phyloP scores from a whole-genome alignment of 1,140 invertebrate species.

The Zaprionus capensis region DNA sequence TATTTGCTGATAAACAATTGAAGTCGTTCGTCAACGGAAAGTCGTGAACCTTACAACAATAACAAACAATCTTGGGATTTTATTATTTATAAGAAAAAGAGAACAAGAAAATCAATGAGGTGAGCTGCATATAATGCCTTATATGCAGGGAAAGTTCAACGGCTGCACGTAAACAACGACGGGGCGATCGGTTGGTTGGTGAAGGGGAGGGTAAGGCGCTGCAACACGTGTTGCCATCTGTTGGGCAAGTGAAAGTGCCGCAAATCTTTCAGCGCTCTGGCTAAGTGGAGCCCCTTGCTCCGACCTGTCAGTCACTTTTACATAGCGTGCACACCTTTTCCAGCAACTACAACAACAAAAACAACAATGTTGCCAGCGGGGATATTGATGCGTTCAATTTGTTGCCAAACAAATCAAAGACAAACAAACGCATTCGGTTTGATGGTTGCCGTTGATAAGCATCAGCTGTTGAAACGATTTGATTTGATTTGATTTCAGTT shows the following conservation, averaged over 20 bases:
- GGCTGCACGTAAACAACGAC: conserved; percentile 65
- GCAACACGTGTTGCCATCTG: conserved; percentile 76
- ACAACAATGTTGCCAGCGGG: conserved; percentile 27
- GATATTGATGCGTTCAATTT: conserved; percentile 73
- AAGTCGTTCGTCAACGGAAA: conserved; percentile 14
- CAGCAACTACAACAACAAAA: conserved; percentile 24
- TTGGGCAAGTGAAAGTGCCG: conserved; percentile 66
- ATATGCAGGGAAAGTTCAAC: conserved; percentile 62
- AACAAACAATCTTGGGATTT: conserved; percentile 44
- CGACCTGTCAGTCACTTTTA: conserved; percentile 51
- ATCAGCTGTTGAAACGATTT: conserved; percentile 76
- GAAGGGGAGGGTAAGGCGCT: not conserved
- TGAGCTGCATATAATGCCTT: conserved; percentile 42
- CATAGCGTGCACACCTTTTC: conserved; percentile 56
- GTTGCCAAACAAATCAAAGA: conserved; percentile 77
- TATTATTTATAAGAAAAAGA: conserved; percentile 25
- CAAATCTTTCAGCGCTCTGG: conserved; percentile 67
- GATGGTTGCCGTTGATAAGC: conserved; percentile 64
- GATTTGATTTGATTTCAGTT: conserved; percentile 51
- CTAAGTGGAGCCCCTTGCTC: conserved; percentile 64
- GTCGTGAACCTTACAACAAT: conserved; percentile 59
- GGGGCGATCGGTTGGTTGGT: no score
- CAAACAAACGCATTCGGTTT: conserved; percentile 52
- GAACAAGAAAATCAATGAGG: conserved; percentile 48
- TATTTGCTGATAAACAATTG: conserved; percentile 47